Evolutionary conservation across 1,140 invertebrate genomes (phyloP).

Genomic region (Drosophila repletoides): DNA sequence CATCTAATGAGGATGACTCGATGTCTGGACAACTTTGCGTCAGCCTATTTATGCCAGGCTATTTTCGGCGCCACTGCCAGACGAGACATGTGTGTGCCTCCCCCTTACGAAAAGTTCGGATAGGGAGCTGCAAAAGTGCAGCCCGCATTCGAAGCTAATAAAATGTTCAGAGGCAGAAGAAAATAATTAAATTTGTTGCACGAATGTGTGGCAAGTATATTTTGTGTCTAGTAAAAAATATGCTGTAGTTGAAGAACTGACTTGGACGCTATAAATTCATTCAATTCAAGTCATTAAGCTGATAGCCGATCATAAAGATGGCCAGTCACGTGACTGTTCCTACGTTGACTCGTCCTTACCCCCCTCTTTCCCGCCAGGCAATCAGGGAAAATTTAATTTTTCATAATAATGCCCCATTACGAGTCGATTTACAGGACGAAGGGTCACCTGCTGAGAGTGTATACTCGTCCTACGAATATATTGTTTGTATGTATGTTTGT

Average conservation of each 20-base stretch:
- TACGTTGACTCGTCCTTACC: not conserved
- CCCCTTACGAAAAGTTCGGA: too few relatives aligned
- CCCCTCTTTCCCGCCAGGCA: slow-evolving; percentile 6
- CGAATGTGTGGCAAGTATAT: slow-evolving; percentile 19
- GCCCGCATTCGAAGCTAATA: slow-evolving; percentile 9
- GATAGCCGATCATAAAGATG: slow-evolving; percentile 60
- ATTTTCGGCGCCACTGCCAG: slow-evolving; percentile 32
- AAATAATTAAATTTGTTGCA: slow-evolving; percentile 25
- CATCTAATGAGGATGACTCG: slow-evolving; percentile 25
- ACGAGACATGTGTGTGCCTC: slow-evolving; percentile 14
- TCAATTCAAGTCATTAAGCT: slow-evolving; percentile 60
- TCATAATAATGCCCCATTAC: slow-evolving; percentile 43
- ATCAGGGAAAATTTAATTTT: slow-evolving; percentile 69
- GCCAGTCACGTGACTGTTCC: slow-evolving; percentile 48
- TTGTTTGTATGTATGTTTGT: not conserved
- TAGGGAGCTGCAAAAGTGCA: slow-evolving; percentile 1
- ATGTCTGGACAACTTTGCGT: slow-evolving; percentile 30
- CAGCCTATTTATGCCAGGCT: slow-evolving; percentile 44
- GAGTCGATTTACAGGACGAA: not conserved
- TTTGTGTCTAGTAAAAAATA: too few relatives aligned
- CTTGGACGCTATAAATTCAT: slow-evolving; percentile 24
- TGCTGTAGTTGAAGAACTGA: not conserved
- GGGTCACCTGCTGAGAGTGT: not conserved
- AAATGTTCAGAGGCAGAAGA: not conserved
- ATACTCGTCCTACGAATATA: too few relatives aligned